These are phyloP conservation scores for Zaprionus tsacasi DNA, from an alignment of 1,140 invertebrate genomes.

Conservation along the genomic window DNA sequence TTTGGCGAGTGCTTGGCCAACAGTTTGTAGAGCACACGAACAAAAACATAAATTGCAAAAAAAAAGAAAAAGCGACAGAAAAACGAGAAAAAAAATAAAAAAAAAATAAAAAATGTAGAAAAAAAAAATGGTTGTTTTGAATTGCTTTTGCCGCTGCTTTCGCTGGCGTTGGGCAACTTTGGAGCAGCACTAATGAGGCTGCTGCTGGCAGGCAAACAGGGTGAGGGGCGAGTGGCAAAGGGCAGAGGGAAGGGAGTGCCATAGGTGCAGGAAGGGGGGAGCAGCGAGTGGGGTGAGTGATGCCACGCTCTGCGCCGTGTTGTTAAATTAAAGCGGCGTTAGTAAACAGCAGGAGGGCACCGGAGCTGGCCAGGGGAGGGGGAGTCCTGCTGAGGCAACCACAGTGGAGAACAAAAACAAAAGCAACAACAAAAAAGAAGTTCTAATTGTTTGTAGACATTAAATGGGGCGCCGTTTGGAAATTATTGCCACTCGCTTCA, in stretches of 20 bases:
- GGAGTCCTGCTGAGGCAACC: neutral
- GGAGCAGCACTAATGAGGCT: conserved; percentile 60
- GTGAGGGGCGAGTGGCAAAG: neutral
- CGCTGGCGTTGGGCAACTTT: conserved; percentile 46
- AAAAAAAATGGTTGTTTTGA: conserved; percentile 59
- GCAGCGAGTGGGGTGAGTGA: neutral
- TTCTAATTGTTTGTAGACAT: conserved; percentile 75
- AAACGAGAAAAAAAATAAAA: conserved; percentile 15
- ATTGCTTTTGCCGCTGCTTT: conserved; percentile 44
- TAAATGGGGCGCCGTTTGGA: conserved; percentile 69
- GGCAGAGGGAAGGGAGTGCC: neutral
- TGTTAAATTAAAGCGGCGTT: conserved; percentile 64
- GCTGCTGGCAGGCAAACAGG: conserved; percentile 43
- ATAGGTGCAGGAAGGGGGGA: neutral
- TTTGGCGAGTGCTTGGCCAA: conserved; percentile 13
- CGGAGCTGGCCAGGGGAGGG: neutral
- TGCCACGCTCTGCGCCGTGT: conserved; percentile 10
- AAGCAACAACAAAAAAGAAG: conserved; percentile 38
- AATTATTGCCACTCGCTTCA: conserved; percentile 57
- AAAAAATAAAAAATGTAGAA: neutral
- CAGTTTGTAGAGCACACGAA: conserved; percentile 23
- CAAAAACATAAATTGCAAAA: conserved; percentile 45
- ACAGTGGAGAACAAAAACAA: conserved; percentile 8
- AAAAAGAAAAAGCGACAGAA: conserved; percentile 16
- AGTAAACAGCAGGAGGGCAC: conserved; percentile 35